phyloP scores from a whole-genome alignment of 2,888 invertebrate species.

The Sepiola atlantica region DNA sequence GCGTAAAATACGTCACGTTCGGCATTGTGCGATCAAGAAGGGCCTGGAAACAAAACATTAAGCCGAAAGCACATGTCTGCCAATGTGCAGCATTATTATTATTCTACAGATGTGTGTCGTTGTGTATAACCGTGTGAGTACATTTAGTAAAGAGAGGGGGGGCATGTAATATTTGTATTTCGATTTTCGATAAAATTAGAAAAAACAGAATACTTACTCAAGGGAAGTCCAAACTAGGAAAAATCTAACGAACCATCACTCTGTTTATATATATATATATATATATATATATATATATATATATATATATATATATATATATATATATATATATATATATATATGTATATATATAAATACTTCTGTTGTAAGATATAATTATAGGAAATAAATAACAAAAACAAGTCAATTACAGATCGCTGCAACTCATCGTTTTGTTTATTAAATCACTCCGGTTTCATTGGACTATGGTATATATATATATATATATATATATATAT shows the following conservation, averaged over 20 bases:
- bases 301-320: too few species aligned
- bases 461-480: too few species aligned
- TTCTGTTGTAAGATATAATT: too few species aligned
- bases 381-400: too few species aligned
- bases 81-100: neutral
- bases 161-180: neutral
- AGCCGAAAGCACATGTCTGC: neutral
- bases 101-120: neutral
- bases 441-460: too few species aligned
- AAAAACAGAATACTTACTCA: neutral
- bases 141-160: neutral
- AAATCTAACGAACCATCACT: neutral
- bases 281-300: too few species aligned
- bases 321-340: too few species aligned
- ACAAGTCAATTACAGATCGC: too few species aligned
- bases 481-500: too few species aligned
- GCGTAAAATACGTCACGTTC: neutral
- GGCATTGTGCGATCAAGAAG: constrained; percentile 16
- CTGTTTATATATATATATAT: too few species aligned
- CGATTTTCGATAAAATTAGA: neutral
- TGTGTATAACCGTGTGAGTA: neutral
- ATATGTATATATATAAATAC: too few species aligned
- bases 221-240: neutral
- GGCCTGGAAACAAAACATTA: neutral
- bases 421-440: too few species aligned